A percentile compares a stretch with the other conserved stretches of the same genome.
Conservation (phyloP, 2,888 invertebrate genomes). For the Drepanosiphum platanoidis region DNA sequence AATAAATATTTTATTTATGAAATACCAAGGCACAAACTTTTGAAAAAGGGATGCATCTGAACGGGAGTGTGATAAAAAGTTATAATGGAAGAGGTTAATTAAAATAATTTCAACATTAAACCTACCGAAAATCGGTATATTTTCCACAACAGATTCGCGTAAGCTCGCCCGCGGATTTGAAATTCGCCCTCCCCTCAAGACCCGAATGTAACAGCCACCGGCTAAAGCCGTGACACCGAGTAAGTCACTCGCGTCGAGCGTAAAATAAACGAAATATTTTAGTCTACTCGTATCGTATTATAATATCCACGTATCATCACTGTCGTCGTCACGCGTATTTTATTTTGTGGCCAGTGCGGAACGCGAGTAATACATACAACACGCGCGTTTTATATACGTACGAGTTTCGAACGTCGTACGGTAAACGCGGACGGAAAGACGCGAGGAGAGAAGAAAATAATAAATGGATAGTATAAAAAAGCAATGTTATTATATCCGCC, state of each 20-base stretch:
- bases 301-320: neutral
- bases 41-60: no score
- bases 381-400: neutral
- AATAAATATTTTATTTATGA: no score
- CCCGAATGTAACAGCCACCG: no score
- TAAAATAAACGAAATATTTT: neutral
- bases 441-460: neutral
- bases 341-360: neutral
- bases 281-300: neutral
- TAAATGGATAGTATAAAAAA: neutral
- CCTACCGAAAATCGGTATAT: no score
- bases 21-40: no score
- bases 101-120: no score
- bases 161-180: no score
- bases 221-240: neutral
- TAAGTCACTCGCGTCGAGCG: neutral
- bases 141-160: no score
- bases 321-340: neutral
- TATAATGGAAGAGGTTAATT: no score
- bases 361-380: no score
- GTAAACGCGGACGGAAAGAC: neutral
- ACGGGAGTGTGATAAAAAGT: no score
- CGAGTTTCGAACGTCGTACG: neutral
- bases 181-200: no score
- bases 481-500: neutral